A percentile compares a stretch with the other conserved stretches of the same genome.
Conservation (phyloP, 1,140 invertebrate genomes). For the Luehdorfia chinensis region DNA sequence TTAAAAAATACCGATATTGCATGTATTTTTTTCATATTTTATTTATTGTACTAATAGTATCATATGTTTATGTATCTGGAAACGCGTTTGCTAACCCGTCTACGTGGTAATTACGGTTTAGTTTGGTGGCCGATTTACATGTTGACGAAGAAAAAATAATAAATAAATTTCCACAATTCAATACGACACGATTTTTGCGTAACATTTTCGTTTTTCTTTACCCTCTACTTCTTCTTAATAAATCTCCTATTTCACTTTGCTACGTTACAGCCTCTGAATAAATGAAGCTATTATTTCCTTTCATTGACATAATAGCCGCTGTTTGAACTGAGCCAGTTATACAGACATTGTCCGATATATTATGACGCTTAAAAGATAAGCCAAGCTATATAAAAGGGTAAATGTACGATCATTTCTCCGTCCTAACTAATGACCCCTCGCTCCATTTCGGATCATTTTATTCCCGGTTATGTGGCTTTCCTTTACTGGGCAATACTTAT, state of each 20-base stretch:
- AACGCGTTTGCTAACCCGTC: too few species aligned
- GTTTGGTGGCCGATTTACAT: too few species aligned
- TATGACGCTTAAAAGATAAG: constrained; percentile 17
- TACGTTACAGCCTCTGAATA: constrained; percentile 3
- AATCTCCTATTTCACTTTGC: too few species aligned
- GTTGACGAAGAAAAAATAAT: too few species aligned
- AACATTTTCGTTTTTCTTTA: neutral
- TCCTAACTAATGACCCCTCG: constrained; percentile 6
- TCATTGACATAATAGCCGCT: constrained; percentile 13
- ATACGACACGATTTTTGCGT: too few species aligned
- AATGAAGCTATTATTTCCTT: constrained; percentile 17
- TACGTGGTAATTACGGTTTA: too few species aligned
- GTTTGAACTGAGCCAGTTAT: constrained; percentile 13
- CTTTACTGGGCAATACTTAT: too few species aligned
- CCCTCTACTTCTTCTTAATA: neutral
- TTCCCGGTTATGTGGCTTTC: constrained; percentile 5
- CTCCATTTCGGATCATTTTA: constrained; percentile 2
- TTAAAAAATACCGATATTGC: too few species aligned
- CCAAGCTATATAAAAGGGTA: constrained; percentile 17
- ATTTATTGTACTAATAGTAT: too few species aligned
- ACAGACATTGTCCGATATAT: constrained; percentile 17
- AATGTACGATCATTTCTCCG: constrained; percentile 10
- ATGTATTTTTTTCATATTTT: too few species aligned
- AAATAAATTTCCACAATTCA: too few species aligned
- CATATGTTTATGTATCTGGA: too few species aligned